phyloP scores from a whole-genome alignment of 2,113 vertebrate species.

The Mastomys coucha region DNA sequence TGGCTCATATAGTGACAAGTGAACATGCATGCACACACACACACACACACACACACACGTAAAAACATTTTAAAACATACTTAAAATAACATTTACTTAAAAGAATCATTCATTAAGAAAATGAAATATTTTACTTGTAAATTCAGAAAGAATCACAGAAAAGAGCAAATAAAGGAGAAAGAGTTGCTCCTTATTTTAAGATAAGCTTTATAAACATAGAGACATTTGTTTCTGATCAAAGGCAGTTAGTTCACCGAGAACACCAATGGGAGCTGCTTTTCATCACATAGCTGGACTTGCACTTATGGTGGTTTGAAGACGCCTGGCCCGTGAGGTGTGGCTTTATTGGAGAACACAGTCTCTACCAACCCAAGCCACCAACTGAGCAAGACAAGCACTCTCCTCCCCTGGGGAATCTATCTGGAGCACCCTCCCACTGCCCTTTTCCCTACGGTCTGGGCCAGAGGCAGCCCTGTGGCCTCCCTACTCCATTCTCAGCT shows the following conservation, averaged over 20 bases:
- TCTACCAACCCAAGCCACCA: no score
- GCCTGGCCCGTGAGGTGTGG: no score
- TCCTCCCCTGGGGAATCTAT: no score
- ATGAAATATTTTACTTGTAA: not conserved
- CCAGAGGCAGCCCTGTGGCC: no score
- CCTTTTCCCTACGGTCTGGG: no score
- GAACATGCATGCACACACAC: not conserved
- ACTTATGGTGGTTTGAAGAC: no score
- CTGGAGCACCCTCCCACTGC: no score
- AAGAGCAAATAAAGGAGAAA: no score
- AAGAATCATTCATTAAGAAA: not conserved
- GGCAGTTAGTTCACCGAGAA: not conserved
- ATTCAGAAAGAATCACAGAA: not conserved
- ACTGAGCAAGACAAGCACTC: no score
- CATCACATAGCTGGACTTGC: not conserved
- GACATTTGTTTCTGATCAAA: not conserved
- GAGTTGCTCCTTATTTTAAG: not conserved
- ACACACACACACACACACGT: not conserved
- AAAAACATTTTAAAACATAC: not conserved
- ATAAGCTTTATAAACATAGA: not conserved
- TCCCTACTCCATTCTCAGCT: no score
- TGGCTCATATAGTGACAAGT: not conserved
- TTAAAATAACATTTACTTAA: not conserved
- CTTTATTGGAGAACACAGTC: no score
- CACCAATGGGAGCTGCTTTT: not conserved